A percentile compares a stretch with the other conserved stretches of the same genome.
These are phyloP conservation scores for Limnephilus rhombicus DNA, from an alignment of 2,888 invertebrate genomes.

Conservation along the genomic window DNA sequence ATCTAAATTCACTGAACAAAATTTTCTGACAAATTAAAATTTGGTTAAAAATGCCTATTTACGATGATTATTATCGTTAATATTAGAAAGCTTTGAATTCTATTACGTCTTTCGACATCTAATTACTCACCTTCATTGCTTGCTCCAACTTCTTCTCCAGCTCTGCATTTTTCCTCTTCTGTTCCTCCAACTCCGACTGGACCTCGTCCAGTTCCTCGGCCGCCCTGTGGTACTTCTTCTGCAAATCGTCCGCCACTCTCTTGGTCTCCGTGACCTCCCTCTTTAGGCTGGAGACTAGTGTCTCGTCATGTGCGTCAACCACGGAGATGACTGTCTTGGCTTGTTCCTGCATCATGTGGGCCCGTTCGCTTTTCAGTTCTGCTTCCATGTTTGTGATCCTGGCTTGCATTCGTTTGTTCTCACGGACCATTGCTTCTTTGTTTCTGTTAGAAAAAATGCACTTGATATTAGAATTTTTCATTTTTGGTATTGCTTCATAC, in stretches of 20 bases:
- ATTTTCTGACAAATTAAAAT: too few species aligned
- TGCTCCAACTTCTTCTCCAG: slow-evolving; percentile 88
- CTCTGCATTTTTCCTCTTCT: slow-evolving; percentile 86
- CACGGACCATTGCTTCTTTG: slow-evolving; percentile 90
- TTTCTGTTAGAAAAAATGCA: slow-evolving; percentile 75
- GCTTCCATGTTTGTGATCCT: slow-evolving; percentile 89
- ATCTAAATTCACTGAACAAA: neutral
- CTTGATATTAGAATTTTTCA: neutral
- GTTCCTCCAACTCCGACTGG: slow-evolving; percentile 87
- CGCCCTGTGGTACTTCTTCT: slow-evolving; percentile 86
- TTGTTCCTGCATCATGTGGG: slow-evolving; percentile 76
- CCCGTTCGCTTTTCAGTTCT: slow-evolving; percentile 86
- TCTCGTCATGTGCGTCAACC: slow-evolving; percentile 80
- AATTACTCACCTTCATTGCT: slow-evolving; percentile 76
- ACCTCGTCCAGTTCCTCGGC: slow-evolving; percentile 87
- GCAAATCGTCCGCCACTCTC: slow-evolving; percentile 87
- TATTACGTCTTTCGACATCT: neutral
- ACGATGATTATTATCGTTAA: neutral
- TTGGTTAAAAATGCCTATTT: neutral
- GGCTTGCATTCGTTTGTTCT: slow-evolving; percentile 89
- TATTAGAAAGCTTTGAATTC: neutral
- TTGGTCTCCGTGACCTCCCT: slow-evolving; percentile 87
- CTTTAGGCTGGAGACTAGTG: slow-evolving; percentile 83
- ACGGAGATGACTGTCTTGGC: slow-evolving; percentile 77
- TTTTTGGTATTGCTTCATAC: neutral